Percentiles rank a stretch among this genome's conserved stretches.
Conservation (phyloP, 2,888 invertebrate genomes). For the Lepidochrysops patricia region DNA sequence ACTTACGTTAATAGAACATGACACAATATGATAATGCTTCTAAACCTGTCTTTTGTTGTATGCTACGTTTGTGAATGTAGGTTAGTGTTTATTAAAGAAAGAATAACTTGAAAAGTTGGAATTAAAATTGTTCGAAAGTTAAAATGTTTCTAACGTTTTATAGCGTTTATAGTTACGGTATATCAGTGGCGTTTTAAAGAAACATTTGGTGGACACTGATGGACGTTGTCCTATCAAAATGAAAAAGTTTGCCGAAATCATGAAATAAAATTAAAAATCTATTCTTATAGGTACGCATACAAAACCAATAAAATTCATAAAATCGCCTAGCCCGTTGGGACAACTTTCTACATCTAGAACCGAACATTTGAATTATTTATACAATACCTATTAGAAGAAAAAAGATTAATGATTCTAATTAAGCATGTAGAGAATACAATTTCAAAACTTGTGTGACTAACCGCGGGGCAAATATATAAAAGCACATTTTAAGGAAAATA, state of each 20-base stretch:
- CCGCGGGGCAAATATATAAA: slow-evolving; percentile 21
- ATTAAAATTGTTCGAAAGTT: background rate
- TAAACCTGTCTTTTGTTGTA: slow-evolving; percentile 14
- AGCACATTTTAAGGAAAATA: background rate
- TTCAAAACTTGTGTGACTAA: background rate
- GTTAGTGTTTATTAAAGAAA: background rate
- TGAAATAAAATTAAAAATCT: too few relatives aligned
- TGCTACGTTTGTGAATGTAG: background rate
- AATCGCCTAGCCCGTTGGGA: too few relatives aligned
- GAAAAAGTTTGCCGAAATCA: too few relatives aligned
- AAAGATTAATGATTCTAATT: background rate
- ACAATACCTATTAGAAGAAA: too few relatives aligned
- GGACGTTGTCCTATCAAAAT: too few relatives aligned
- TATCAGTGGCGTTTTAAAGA: too few relatives aligned
- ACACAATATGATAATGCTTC: background rate
- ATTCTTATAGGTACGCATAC: too few relatives aligned
- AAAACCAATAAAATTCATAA: too few relatives aligned
- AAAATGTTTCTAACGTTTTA: background rate
- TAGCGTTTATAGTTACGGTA: too few relatives aligned
- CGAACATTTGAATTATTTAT: too few relatives aligned
- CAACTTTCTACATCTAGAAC: too few relatives aligned
- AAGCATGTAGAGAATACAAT: background rate
- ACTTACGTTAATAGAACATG: slow-evolving; percentile 32
- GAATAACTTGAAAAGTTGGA: background rate
- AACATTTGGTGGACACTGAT: too few relatives aligned